Conservation (phyloP, 2,113 vertebrate species). For the Lota lota region DNA sequence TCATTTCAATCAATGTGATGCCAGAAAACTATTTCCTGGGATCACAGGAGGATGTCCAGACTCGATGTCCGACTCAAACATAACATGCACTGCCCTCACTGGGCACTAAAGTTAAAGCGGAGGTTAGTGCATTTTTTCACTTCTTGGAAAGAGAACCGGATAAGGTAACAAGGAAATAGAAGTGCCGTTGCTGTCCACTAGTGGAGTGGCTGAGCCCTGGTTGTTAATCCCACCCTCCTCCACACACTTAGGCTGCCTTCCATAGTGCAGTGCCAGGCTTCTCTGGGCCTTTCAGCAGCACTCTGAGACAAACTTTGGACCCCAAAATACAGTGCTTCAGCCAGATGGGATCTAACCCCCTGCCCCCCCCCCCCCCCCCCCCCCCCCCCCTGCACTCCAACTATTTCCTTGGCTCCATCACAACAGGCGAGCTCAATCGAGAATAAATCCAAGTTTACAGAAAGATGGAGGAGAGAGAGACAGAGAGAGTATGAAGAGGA, state of each 20-base stretch:
- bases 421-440: slow-evolving; percentile 23
- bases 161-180: slow-evolving; percentile 16
- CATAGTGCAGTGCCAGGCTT: slow-evolving; percentile 47
- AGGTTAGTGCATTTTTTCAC: slow-evolving; percentile 20
- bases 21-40: slow-evolving; percentile 32
- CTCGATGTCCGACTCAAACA: slow-evolving; percentile 10
- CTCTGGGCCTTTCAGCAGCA: slow-evolving; percentile 52
- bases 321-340: slow-evolving; percentile 25
- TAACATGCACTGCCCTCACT: slow-evolving; percentile 46
- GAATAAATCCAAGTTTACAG: slow-evolving; percentile 2
- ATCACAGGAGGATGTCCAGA: slow-evolving; percentile 25
- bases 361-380: no score
- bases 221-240: slow-evolving; percentile 13
- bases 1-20: slow-evolving; percentile 39
- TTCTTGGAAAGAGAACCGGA: slow-evolving; percentile 43
- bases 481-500: background rate
- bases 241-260: slow-evolving; percentile 20
- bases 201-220: slow-evolving; percentile 18
- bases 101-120: slow-evolving; percentile 33
- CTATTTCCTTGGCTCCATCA: slow-evolving; percentile 25
- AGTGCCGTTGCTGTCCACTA: slow-evolving; percentile 17
- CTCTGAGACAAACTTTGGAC: slow-evolving; percentile 32
- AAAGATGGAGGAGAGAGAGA: background rate
- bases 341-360: slow-evolving; percentile 35
- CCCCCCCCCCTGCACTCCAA: background rate